Evolutionary conservation across 2,113 vertebrate genomes (phyloP).

Genomic region (Leucoraja erinaceus): DNA sequence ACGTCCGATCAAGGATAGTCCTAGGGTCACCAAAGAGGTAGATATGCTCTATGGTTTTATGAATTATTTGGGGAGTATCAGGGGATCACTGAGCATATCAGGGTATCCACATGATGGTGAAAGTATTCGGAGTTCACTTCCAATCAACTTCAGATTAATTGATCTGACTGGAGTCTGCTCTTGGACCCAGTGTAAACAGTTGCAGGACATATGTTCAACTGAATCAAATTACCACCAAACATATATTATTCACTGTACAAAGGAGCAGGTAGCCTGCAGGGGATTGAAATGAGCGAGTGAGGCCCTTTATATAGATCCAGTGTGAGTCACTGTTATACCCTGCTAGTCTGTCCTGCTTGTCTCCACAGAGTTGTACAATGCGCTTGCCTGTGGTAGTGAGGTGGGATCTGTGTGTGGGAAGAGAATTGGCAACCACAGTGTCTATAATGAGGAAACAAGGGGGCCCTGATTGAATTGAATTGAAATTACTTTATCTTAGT

Average conservation of each 20-base stretch:
- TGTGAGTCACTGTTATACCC: not conserved
- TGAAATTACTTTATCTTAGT: too few relatives aligned
- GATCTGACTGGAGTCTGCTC: not conserved
- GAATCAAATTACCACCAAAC: slow-evolving; percentile 13
- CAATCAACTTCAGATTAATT: slow-evolving; percentile 13
- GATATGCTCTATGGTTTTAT: not conserved
- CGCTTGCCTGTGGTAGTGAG: not conserved
- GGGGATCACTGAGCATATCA: not conserved
- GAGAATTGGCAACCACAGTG: not conserved
- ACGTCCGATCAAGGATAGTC: too few relatives aligned
- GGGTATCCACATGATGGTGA: not conserved
- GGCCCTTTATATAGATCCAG: not conserved
- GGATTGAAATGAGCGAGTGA: not conserved
- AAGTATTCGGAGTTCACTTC: not conserved
- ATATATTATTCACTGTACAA: not conserved
- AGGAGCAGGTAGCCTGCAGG: not conserved
- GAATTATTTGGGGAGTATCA: not conserved
- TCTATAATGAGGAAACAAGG: too few relatives aligned
- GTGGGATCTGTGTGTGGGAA: too few relatives aligned
- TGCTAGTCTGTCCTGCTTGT: not conserved
- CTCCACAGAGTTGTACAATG: not conserved
- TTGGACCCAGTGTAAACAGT: not conserved
- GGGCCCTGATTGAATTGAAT: not conserved
- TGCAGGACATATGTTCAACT: not conserved
- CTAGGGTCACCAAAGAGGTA: too few relatives aligned